These are phyloP conservation scores for Temnothorax ravouxi DNA, from an alignment of 2,888 invertebrate genomes.

Conservation along the genomic window DNA sequence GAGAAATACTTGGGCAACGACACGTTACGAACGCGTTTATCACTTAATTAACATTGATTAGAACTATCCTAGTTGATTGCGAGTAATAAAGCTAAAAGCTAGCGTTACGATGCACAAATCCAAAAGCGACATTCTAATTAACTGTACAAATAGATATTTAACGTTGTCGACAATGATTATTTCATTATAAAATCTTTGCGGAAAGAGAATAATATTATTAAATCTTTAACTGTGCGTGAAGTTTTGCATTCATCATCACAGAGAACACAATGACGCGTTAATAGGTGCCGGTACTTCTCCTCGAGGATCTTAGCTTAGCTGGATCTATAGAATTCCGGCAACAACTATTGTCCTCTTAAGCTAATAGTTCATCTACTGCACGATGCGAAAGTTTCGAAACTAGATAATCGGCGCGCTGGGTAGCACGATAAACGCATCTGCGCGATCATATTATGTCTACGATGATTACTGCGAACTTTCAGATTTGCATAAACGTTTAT, in stretches of 20 bases:
- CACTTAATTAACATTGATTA: neutral
- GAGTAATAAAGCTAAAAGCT: neutral
- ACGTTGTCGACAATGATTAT: neutral
- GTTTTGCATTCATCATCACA: constrained; percentile 50
- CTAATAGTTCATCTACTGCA: constrained; percentile 65
- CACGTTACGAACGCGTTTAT: neutral
- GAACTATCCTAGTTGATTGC: neutral
- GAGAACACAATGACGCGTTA: constrained; percentile 66
- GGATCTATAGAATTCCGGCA: constrained; percentile 61
- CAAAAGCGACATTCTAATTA: neutral
- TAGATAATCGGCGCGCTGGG: constrained; percentile 60
- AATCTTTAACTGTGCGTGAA: neutral
- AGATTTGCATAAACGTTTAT: constrained; percentile 16
- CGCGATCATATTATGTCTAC: constrained; percentile 57
- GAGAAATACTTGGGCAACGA: neutral
- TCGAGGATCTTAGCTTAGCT: constrained; percentile 53
- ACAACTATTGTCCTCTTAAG: constrained; percentile 65
- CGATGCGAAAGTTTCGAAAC: constrained; percentile 64
- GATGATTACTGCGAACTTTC: constrained; percentile 30
- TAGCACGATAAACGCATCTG: constrained; percentile 62
- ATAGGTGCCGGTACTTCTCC: constrained; percentile 59
- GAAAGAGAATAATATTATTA: neutral
- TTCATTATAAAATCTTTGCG: neutral
- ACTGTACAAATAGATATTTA: neutral
- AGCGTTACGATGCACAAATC: neutral